phyloP scores from a whole-genome alignment of 2,888 invertebrate species.

The Andrena chrysosceles region DNA sequence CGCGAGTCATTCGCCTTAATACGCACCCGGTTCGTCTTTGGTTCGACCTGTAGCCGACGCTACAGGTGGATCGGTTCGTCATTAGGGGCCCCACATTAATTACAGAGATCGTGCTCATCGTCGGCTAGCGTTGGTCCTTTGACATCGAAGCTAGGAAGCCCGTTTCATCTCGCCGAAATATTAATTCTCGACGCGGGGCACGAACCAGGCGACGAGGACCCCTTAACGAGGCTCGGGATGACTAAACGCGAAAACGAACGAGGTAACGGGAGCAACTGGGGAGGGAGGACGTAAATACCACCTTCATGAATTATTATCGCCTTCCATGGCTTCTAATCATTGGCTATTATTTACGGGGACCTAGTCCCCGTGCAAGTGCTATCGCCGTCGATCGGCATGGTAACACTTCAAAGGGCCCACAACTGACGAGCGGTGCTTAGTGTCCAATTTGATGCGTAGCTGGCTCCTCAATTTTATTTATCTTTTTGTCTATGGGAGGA shows the following conservation, averaged over 20 bases:
- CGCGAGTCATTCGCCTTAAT: conserved; percentile 81
- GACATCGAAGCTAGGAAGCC: conserved; percentile 70
- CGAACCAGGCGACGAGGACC: background rate
- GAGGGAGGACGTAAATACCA: conserved; percentile 58
- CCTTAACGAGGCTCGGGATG: conserved; percentile 64
- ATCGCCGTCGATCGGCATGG: conserved; percentile 43
- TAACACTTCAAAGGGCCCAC: conserved; percentile 23
- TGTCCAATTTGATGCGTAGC: conserved; percentile 28
- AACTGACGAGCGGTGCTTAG: conserved; percentile 28
- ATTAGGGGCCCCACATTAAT: conserved; percentile 78
- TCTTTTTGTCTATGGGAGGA: background rate
- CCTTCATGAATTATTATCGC: conserved; percentile 69
- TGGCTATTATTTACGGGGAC: conserved; percentile 64
- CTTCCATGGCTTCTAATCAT: conserved; percentile 65
- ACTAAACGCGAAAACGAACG: conserved; percentile 49
- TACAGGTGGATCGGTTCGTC: conserved; percentile 74
- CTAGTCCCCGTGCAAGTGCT: conserved; percentile 36
- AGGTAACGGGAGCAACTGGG: conserved; percentile 57
- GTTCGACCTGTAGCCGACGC: conserved; percentile 51
- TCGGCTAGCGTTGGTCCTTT: conserved; percentile 70
- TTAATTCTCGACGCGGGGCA: conserved; percentile 68
- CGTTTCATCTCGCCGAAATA: conserved; percentile 83
- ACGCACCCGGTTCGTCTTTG: conserved; percentile 56
- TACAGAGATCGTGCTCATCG: conserved; percentile 77
- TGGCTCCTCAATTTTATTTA: background rate